Evolutionary conservation across 2,797 vertebrate genomes (phyloP).

Genomic region (Takifugu ocellatus): DNA sequence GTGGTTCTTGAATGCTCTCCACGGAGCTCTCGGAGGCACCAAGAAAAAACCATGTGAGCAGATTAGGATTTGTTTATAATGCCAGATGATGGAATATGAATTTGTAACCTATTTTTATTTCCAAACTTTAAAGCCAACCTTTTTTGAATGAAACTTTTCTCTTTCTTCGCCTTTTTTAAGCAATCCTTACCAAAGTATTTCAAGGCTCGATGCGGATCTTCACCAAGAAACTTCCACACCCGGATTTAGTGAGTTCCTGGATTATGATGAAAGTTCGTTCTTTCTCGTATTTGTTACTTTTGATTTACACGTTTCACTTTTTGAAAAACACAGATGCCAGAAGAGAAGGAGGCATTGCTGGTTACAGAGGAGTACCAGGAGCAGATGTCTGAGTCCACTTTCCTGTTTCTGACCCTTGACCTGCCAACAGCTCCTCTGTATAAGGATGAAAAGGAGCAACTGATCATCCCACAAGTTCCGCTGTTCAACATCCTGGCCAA

Average conservation of each 20-base stretch:
- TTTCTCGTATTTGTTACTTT: not conserved
- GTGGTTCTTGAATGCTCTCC: constrained; percentile 95
- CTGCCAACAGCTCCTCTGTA: constrained; percentile 95
- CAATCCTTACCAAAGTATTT: constrained; percentile 91
- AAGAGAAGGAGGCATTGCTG: constrained; percentile 91
- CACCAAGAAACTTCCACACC: constrained; percentile 96
- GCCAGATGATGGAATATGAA: constrained; percentile 2
- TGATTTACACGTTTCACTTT: not conserved
- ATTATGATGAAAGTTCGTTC: not conserved
- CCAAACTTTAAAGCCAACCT: not conserved
- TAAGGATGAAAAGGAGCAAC: constrained; percentile 98
- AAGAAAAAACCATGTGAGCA: constrained; percentile 94
- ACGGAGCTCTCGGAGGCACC: constrained; percentile 90
- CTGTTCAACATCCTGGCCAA: constrained; percentile 96
- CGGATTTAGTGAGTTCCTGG: constrained; percentile 83
- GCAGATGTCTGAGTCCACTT: constrained; percentile 91
- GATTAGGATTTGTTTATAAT: not conserved
- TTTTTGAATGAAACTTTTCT: not conserved
- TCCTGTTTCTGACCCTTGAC: constrained; percentile 94
- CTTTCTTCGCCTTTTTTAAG: constrained; percentile 61
- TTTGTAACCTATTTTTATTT: too few species aligned
- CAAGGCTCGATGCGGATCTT: constrained; percentile 98
- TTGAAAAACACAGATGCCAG: constrained; percentile 73
- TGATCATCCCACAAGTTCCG: constrained; percentile 96
- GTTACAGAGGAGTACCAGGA: constrained; percentile 92